Conservation (phyloP, 2,797 vertebrate genomes). For the Coccyzus lansbergi region DNA sequence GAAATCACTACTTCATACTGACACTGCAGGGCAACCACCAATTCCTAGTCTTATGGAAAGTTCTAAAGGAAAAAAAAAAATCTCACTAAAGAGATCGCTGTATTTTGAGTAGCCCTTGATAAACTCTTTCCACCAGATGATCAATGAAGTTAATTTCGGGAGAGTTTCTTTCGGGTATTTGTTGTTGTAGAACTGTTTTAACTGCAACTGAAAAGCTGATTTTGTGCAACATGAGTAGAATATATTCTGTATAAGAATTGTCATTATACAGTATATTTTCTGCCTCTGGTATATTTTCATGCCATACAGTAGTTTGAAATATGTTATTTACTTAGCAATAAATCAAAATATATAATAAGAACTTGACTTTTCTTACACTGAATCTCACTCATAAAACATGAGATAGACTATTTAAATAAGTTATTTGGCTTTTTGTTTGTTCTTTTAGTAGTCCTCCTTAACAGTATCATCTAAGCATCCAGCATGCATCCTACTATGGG, state of each 20-base stretch:
- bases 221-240: neutral
- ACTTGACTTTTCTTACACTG: neutral
- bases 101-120: neutral
- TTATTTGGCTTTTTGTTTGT: neutral
- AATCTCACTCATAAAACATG: neutral
- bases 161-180: neutral
- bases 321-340: neutral
- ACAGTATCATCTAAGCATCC: neutral
- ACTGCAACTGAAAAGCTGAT: neutral
- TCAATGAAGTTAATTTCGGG: neutral
- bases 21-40: neutral
- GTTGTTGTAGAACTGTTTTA: neutral
- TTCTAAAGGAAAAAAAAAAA: neutral
- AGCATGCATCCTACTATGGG: accelerated
- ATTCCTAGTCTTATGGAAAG: neutral
- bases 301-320: neutral
- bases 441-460: neutral
- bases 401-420: neutral
- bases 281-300: neutral
- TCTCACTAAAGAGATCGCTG: neutral
- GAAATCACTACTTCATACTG: neutral
- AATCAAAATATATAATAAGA: neutral
- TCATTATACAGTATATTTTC: neutral
- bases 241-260: neutral
- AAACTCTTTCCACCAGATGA: neutral